Percentiles rank a stretch among this genome's conserved stretches.
These are phyloP conservation scores for Presbytis comata DNA, from an alignment of 2,797 vertebrate species.

Conservation along the genomic window DNA sequence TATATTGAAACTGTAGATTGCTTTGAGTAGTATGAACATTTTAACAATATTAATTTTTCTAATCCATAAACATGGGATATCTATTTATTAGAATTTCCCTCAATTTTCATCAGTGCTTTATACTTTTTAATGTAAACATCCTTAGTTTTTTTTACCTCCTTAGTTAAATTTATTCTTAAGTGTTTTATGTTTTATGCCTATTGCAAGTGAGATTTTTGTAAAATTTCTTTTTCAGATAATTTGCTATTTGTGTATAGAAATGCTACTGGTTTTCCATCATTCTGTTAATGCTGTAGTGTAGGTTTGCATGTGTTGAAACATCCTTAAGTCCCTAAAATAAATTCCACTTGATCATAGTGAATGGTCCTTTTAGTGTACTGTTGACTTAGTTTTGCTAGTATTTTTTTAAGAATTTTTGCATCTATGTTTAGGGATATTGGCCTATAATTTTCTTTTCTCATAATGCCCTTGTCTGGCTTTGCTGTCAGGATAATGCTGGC, in stretches of 20 bases:
- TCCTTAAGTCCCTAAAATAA: background rate
- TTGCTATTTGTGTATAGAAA: background rate
- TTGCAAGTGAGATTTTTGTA: background rate
- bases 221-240: background rate
- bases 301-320: background rate
- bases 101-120: background rate
- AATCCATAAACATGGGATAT: background rate
- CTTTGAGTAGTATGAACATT: no score
- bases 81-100: background rate
- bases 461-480: background rate
- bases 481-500: background rate
- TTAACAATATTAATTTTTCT: background rate
- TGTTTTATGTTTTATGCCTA: background rate
- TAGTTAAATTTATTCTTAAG: background rate
- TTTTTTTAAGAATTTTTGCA: background rate
- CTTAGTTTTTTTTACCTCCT: background rate
- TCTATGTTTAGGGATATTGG: background rate
- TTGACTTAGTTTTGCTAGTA: background rate
- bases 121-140: background rate
- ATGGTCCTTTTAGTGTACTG: background rate
- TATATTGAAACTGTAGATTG: background rate
- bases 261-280: background rate
- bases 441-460: background rate
- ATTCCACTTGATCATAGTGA: background rate
- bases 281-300: background rate